A percentile compares a stretch with the other conserved stretches of the same genome.
These are phyloP conservation scores for Araneus ventricosus DNA, from an alignment of 1,140 invertebrate species.

Conservation along the genomic window DNA sequence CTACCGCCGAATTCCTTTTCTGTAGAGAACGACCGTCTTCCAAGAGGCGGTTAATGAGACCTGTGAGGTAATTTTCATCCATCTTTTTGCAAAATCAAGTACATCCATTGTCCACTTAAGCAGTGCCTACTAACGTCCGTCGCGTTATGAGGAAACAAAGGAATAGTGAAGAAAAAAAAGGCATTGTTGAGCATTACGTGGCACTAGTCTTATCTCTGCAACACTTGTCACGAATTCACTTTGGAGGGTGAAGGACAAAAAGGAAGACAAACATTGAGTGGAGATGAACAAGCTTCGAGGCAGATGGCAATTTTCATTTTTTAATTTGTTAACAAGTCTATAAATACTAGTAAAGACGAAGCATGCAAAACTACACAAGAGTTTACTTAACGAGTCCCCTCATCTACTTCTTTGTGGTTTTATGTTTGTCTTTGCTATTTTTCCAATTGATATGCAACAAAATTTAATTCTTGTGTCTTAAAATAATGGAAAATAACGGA, in stretches of 20 bases:
- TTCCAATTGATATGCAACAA: neutral
- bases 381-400: too few species aligned
- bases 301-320: neutral
- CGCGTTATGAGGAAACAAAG: neutral
- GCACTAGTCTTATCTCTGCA: neutral
- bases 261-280: neutral
- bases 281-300: neutral
- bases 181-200: conserved; percentile 13
- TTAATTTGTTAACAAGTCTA: neutral
- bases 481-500: too few species aligned
- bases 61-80: conserved; percentile 11
- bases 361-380: too few species aligned
- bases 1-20: neutral
- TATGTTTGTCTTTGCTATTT: too few species aligned
- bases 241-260: conserved; percentile 14
- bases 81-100: conserved; percentile 23
- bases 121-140: neutral
- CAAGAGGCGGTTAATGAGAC: neutral
- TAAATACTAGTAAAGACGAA: neutral
- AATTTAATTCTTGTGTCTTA: neutral
- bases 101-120: conserved; percentile 8
- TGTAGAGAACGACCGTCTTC: neutral
- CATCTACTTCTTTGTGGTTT: too few species aligned
- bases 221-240: conserved; percentile 25
- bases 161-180: neutral